Percentiles rank a stretch among this genome's conserved stretches.
phyloP scores from a whole-genome alignment of 2,113 vertebrate genomes.

The Brachirus orientalis region DNA sequence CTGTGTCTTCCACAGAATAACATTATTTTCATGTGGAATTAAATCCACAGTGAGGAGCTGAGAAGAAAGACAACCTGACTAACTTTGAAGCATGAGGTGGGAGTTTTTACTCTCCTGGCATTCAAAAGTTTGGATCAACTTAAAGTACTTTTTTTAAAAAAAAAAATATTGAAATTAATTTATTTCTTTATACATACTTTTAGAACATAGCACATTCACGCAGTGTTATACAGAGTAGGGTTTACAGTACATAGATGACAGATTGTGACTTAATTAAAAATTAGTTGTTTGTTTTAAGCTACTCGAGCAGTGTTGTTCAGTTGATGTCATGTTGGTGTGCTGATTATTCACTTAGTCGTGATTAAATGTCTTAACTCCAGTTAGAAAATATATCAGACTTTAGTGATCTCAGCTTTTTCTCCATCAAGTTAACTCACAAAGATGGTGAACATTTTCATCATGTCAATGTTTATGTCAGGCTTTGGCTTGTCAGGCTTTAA shows the following conservation, averaged over 20 bases:
- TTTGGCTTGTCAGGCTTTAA: too few relatives aligned
- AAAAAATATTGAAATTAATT: background rate
- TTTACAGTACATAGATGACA: background rate
- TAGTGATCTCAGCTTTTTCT: too few relatives aligned
- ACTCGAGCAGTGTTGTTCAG: too few relatives aligned
- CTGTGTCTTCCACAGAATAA: constrained; percentile 35
- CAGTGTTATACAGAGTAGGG: background rate
- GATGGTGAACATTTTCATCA: too few relatives aligned
- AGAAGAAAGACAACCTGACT: constrained; percentile 37
- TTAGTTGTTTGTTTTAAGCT: too few relatives aligned
- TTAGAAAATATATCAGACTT: too few relatives aligned
- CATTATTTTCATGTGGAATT: constrained; percentile 33
- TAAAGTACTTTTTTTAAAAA: constrained; percentile 24
- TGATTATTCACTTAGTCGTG: too few relatives aligned
- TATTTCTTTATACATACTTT: background rate
- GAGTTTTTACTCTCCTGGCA: constrained; percentile 26
- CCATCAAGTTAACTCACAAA: too few relatives aligned
- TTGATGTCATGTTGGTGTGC: too few relatives aligned
- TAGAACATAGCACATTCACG: constrained; percentile 1
- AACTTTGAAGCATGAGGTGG: constrained; percentile 40
- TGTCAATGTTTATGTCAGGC: too few relatives aligned
- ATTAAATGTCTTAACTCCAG: too few relatives aligned
- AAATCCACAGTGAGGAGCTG: constrained; percentile 32
- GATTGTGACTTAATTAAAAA: too few relatives aligned
- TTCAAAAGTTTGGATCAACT: constrained; percentile 45